Evolutionary conservation across 2,113 vertebrate genomes (phyloP), one percentile per base, ranked within the genome.

Genomic region (Hemiscyllium ocellatum): DNA sequence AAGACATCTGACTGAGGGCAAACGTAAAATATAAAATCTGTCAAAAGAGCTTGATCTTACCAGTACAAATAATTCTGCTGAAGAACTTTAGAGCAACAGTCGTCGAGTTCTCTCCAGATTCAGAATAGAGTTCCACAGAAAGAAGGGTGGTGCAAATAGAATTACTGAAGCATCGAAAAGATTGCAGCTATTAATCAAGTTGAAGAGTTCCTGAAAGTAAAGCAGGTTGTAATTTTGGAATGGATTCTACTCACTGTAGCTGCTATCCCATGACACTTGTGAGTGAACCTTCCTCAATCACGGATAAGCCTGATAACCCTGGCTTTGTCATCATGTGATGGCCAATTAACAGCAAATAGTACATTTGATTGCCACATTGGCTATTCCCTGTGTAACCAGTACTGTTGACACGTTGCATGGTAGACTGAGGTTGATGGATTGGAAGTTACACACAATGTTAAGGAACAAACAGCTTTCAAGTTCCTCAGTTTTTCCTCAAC

Each of bases 241-340:
- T 47, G 76, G 33, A 87, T 78, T 70, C 95, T 12, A 3, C 65
- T 65, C 56, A 78, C 69, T 76, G 47, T 42, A 68, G 89, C 66
- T 47, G 70, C 91, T 8, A 80, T 61, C 37, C 68, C 80, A 95
- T 65, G 83, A 85, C 70, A 4, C 70, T 76, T 85, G 95, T 50
- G 96, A 96, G 96, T 96, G 96, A 95, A 72, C 87, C 85, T 78
- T 56, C n/a, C 29, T 65, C 78, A 72, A 80, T 89, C 90, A 96
- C 52, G 83, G 47, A 61, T 89, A 66, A 78, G 33, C 29, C 66
- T 42, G 52, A 10, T 7, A 24, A n/a, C 20, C 72, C 50, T 66
- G 56, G 50, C 69, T 87, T 95, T 66, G 85, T 70, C 19, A 42
- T 65, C 96, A 95, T 56, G 95, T 95, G 94, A 95, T 65, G 68